These are phyloP conservation scores for Rotaria macrura DNA, from an alignment of 2,888 invertebrate species.

Conservation along the genomic window DNA sequence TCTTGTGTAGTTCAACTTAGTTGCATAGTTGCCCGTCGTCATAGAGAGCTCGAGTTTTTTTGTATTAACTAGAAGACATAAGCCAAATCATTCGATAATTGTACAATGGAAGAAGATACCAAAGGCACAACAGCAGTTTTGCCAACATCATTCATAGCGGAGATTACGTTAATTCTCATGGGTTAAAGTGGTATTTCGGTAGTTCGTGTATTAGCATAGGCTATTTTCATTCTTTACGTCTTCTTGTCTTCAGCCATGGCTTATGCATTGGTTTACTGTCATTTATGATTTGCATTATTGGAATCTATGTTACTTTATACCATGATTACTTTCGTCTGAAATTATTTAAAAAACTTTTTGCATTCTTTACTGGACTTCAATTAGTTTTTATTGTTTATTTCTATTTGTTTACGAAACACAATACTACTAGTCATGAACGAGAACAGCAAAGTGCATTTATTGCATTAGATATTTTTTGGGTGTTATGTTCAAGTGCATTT, in stretches of 20 bases:
- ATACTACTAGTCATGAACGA: too few relatives aligned
- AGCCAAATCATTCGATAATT: background rate
- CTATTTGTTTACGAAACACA: background rate
- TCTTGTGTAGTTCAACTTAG: background rate
- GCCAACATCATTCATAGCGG: background rate
- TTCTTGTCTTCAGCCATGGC: background rate
- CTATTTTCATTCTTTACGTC: background rate
- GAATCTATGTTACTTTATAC: background rate
- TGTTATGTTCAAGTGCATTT: background rate
- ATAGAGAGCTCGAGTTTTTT: background rate
- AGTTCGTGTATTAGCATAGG: background rate
- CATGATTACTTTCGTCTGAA: background rate
- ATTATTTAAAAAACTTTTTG: background rate
- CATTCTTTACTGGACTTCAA: background rate
- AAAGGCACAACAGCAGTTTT: background rate
- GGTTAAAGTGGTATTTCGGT: background rate
- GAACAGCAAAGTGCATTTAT: background rate
- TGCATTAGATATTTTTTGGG: background rate
- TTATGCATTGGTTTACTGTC: background rate
- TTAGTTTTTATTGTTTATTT: background rate
- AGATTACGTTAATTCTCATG: background rate
- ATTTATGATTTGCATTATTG: background rate
- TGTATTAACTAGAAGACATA: background rate
- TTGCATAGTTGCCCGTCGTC: background rate
- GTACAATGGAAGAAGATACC: background rate